Conservation (phyloP, 1,140 invertebrate species). For the Pteromalus puparum region DNA sequence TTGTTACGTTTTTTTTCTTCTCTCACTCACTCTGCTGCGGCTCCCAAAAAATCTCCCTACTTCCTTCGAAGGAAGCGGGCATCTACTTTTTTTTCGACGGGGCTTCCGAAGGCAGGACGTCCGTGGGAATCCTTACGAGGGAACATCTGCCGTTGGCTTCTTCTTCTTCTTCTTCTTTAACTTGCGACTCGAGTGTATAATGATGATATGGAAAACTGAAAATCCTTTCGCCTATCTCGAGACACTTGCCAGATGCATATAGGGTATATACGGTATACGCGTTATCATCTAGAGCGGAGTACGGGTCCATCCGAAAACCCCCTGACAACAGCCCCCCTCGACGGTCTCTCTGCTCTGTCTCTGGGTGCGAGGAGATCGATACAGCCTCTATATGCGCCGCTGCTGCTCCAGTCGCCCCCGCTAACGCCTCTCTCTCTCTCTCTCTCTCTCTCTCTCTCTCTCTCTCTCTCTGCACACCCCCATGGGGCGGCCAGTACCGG, state of each 20-base stretch:
- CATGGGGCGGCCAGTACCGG: neutral
- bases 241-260: neutral
- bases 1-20: neutral
- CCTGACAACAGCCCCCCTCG: conserved; percentile 67
- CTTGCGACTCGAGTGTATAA: too few relatives aligned
- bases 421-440: neutral
- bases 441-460: neutral
- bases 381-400: conserved; percentile 66
- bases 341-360: conserved; percentile 15
- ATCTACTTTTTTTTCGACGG: conserved; percentile 5
- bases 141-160: conserved; percentile 57
- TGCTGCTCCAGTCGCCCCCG: conserved; percentile 12
- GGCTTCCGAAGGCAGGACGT: conserved; percentile 21
- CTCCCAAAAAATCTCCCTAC: conserved; percentile 47
- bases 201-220: neutral
- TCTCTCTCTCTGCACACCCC: neutral
- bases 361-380: conserved; percentile 64
- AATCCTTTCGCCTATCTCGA: conserved; percentile 43
- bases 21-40: neutral
- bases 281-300: neutral
- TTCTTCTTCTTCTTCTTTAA: neutral
- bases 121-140: conserved; percentile 63
- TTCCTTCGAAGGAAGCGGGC: conserved; percentile 38
- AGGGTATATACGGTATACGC: neutral
- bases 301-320: conserved; percentile 56